These are phyloP conservation scores for Echiichthys vipera DNA, from an alignment of 2,797 vertebrate genomes.

Conservation along the genomic window DNA sequence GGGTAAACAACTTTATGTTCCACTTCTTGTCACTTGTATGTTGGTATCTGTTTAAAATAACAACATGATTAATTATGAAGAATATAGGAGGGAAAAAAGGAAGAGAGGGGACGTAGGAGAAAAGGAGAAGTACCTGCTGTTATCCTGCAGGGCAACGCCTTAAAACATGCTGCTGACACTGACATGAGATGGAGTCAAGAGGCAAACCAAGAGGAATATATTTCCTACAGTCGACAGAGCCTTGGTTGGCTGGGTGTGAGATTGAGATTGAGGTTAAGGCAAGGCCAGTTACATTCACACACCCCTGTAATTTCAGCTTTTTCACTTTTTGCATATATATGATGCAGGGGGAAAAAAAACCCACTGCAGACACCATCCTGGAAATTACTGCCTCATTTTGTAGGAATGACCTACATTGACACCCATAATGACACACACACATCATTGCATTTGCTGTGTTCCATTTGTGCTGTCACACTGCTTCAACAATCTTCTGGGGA, in stretches of 20 bases:
- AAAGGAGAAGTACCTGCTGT: conserved; percentile 21
- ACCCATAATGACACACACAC: conserved; percentile 43
- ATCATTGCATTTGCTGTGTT: conserved; percentile 41
- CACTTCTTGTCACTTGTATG: background rate
- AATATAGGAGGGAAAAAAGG: background rate
- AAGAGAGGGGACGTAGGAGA: background rate
- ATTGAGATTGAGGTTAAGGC: conserved; percentile 27
- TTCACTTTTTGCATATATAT: conserved; percentile 19
- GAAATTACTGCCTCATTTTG: conserved; percentile 24
- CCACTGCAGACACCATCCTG: conserved; percentile 1
- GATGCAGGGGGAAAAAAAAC: background rate
- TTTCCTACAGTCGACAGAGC: conserved; percentile 29
- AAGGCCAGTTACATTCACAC: conserved; percentile 31
- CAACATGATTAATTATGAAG: conserved; percentile 9
- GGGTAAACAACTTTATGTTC: conserved; percentile 4
- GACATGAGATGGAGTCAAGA: conserved; percentile 32
- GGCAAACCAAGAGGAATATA: conserved; percentile 35
- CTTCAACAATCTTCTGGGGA: conserved; percentile 24
- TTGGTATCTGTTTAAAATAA: conserved; percentile 7
- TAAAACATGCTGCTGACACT: conserved; percentile 35
- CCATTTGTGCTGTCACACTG: conserved; percentile 45
- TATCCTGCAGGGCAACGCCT: conserved; percentile 31
- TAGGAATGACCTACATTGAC: conserved; percentile 40
- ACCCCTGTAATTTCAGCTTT: conserved; percentile 20
- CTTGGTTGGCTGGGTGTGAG: background rate